These are phyloP conservation scores for Pteromalus puparum DNA, from an alignment of 1,140 invertebrate genomes.

Conservation along the genomic window DNA sequence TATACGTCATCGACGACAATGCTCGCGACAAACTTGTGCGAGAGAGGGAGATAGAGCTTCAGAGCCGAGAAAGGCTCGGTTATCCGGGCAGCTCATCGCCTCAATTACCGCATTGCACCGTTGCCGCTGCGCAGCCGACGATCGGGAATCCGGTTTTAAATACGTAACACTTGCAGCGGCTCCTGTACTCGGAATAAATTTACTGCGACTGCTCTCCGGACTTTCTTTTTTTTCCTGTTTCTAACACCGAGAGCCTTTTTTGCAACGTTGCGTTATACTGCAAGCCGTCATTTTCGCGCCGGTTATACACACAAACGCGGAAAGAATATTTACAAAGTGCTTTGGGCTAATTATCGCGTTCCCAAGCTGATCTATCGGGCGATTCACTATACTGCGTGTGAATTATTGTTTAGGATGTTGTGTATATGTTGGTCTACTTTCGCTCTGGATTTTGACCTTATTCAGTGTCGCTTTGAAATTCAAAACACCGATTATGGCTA, in stretches of 20 bases:
- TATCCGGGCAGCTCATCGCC: slow-evolving; percentile 25
- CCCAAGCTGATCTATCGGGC: too few species aligned
- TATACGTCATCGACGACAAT: background rate
- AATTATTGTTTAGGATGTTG: too few species aligned
- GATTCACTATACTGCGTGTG: too few species aligned
- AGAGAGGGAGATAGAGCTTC: background rate
- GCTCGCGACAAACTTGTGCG: background rate
- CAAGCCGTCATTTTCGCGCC: too few species aligned
- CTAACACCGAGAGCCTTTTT: background rate
- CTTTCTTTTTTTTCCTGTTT: slow-evolving; percentile 15
- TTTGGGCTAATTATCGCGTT: too few species aligned
- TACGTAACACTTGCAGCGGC: slow-evolving; percentile 37
- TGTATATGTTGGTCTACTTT: too few species aligned
- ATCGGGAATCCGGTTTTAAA: slow-evolving; percentile 41
- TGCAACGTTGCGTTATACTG: background rate
- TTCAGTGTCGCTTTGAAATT: background rate
- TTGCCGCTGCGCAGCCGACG: too few species aligned
- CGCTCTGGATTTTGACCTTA: background rate
- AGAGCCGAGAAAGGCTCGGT: background rate
- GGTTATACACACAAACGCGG: too few species aligned
- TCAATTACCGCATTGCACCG: slow-evolving; percentile 31
- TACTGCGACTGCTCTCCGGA: background rate
- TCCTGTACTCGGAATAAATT: slow-evolving; percentile 10
- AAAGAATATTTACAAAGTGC: background rate
- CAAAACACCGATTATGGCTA: background rate